Conservation (phyloP, 2,113 vertebrate genomes). For the Hymenochirus boettgeri region DNA sequence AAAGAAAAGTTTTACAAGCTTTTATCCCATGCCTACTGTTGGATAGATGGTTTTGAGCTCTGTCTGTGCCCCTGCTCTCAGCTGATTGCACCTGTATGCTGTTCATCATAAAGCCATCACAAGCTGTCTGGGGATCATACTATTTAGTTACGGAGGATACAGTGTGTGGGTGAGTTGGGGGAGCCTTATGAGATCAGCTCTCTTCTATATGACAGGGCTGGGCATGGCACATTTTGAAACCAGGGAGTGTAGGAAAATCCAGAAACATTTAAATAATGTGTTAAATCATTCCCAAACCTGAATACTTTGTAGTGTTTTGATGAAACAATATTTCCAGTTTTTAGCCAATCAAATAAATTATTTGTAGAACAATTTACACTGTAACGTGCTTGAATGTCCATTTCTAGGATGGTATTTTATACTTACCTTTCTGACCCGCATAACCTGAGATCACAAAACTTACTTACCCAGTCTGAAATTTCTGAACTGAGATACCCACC, state of each 20-base stretch:
- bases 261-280: background rate
- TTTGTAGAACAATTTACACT: too few species aligned
- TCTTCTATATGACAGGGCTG: conserved; percentile 18
- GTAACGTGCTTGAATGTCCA: too few species aligned
- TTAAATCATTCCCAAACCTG: too few species aligned
- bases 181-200: conserved; percentile 34
- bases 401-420: too few species aligned
- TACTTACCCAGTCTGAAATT: too few species aligned
- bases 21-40: conserved; percentile 52
- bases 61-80: conserved; percentile 46
- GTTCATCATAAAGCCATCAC: conserved; percentile 51
- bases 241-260: conserved; percentile 36
- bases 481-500: too few species aligned
- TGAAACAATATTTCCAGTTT: too few species aligned
- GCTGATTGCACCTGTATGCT: conserved; percentile 61
- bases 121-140: conserved; percentile 27
- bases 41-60: conserved; percentile 48
- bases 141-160: conserved; percentile 38
- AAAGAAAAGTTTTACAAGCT: conserved; percentile 70
- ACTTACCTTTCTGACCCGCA: too few species aligned
- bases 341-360: too few species aligned
- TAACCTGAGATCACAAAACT: too few species aligned
- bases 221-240: conserved; percentile 10
- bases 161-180: conserved; percentile 31
- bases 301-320: too few species aligned